Base-by-base conservation (phyloP, 1,140 invertebrate genomes). In the Mamestra configurata region DNA sequence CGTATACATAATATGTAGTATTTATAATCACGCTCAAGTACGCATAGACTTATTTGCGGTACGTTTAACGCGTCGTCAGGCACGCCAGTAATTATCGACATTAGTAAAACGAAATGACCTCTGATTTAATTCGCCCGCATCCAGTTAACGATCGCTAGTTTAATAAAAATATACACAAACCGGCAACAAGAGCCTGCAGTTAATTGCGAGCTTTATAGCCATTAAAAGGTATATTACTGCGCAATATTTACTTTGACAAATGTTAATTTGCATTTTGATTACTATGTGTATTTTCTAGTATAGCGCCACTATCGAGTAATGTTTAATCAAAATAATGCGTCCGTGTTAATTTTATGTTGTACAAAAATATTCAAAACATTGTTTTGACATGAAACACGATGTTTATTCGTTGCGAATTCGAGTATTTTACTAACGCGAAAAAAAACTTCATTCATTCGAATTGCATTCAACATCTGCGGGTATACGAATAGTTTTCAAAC, bases 51-150 rank as follows among this genome's bases (percentile, higher is more conserved):
- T 24, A 57, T 61, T 18, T 61, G 37, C 20, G 46, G 24, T 43
- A 64, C 15, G 24, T 31, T 71, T 71, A 57, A 79, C 68, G 66
- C 24, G 22, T 79, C 35, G 53, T 59, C 53, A 51, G 49, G 22
- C 37, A 35, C 31, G 43, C 24, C 43, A 46, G 82, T 78, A 82
- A 82, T 86, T 86, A 86, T 85, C 83, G 80, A 82, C 66, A 73
- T 78, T 79, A 66, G 80, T 85, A 87, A 87, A 85, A 84, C 81
- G 75, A 81, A 83, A 85, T 81, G 81, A 83, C 79, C 84, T 78
- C 81, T 84, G 84, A 85, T 83, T 87, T 85, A 81, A 87, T 84
- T 85, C 71, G 53, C 55, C 82, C 82, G 68, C 80, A 83, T 76
- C n/a, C 70, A 84, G 43, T 80, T 83, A 79, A 79, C 70, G 80